These are phyloP conservation scores for Phaenicophaeus curvirostris DNA, from an alignment of 2,797 vertebrate genomes.

Conservation along the genomic window DNA sequence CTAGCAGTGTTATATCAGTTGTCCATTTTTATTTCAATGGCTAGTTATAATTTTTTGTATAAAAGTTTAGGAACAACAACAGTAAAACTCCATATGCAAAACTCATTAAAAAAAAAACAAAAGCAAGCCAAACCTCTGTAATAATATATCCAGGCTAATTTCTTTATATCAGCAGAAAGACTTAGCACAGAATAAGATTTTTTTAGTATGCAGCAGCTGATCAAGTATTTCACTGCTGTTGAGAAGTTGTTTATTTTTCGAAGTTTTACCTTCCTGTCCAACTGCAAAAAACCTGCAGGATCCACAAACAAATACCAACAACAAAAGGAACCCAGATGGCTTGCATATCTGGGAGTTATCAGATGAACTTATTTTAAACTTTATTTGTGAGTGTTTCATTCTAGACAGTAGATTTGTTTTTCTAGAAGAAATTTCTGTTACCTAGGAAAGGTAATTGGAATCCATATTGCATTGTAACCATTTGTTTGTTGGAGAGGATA, in stretches of 20 bases:
- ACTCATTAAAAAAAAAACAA: background rate
- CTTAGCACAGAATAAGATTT: background rate
- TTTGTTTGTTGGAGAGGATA: rapidly evolving
- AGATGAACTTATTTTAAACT: background rate
- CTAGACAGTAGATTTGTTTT: background rate
- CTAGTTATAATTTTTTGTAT: background rate
- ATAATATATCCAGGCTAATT: background rate
- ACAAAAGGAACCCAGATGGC: background rate
- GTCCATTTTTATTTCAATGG: background rate
- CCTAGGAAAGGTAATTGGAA: background rate
- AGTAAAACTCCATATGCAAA: background rate
- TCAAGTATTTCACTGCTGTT: background rate
- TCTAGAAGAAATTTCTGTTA: background rate
- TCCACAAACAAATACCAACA: background rate
- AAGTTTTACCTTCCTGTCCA: background rate
- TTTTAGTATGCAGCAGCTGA: background rate
- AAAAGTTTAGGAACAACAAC: background rate
- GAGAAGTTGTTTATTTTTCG: background rate
- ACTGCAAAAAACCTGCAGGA: background rate
- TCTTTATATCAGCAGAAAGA: background rate
- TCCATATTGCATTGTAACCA: background rate
- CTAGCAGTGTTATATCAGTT: background rate
- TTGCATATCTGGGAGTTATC: background rate
- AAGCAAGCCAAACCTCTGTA: background rate
- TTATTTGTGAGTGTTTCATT: background rate